Evolutionary conservation across 2,113 vertebrate species (phyloP), one percentile per base, ranked within the genome.

Genomic region (Jacana jacana): DNA sequence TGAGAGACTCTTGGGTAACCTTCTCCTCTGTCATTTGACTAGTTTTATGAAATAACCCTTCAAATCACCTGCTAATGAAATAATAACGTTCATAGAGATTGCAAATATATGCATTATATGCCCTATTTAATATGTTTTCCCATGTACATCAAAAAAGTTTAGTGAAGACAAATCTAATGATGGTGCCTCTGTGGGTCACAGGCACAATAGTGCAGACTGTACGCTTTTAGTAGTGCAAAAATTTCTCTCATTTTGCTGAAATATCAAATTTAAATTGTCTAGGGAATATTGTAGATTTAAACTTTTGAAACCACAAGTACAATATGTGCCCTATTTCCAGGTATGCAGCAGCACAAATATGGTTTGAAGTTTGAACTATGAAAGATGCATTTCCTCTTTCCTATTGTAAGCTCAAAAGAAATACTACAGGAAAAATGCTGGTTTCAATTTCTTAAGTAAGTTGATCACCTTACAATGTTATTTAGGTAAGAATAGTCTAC

Each of bases 41-140:
- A n/a, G 6, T 91, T 70, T 52, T 93, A 70, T 51, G 40, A 95
- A 92, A 44, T 57, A 48, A 78, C 16, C n/a, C 25, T 76, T 95
- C 25, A 87, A 76, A 95, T 91, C 39, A 61, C 7, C 17, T 73
- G 6, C 23, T 89, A 79, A 48, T 86, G n/a, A 90, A 94, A 75
- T 42, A 88, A 71, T 57, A 72, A 69, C 20, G 4, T 54, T 69
- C 28, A 31, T 30, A 5, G 4, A 69, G 9, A 40, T 54, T 89
- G 17, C 61, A 85, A 79, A 85, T 79, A 27, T 6, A 14, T 64
- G 9, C 1, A 14, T 52, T 40, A 42, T 25, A 44, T 42, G 5
- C 48, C 10, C 57, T 61, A 39, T 57, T 80, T 60, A 70, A 39
- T 70, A 89, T 75, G 11, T 52, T 61, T 93, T 8, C 2, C 23